These are phyloP conservation scores for Sanderia malayensis DNA, from an alignment of 30 jellyfish, hydroid and myxozoan genomes.

Conservation along the genomic window DNA sequence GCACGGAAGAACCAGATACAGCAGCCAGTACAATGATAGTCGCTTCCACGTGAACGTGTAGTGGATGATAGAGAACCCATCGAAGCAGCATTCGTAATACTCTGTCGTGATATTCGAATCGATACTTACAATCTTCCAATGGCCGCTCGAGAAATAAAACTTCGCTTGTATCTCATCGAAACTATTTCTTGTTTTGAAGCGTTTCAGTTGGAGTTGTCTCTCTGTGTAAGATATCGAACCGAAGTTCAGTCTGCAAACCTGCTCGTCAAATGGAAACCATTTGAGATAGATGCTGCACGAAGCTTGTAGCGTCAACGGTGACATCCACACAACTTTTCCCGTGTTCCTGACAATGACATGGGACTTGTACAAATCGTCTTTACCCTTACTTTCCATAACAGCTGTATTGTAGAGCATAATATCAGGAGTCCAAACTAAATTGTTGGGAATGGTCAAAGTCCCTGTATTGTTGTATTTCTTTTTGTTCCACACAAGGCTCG, in stretches of 20 bases:
- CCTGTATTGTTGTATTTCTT: conserved; percentile 38
- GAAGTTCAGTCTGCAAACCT: conserved; percentile 37
- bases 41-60: conserved; percentile 51
- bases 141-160: conserved; percentile 35
- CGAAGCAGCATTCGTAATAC: conserved; percentile 41
- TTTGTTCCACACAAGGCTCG: conserved; percentile 54
- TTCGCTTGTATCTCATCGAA: conserved; percentile 35
- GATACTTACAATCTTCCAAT: conserved; percentile 22
- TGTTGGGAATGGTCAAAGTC: conserved; percentile 25
- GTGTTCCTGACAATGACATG: conserved; percentile 23
- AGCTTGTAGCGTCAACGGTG: conserved; percentile 46
- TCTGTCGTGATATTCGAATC: neutral
- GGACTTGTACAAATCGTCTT: conserved; percentile 42
- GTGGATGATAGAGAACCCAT: conserved; percentile 28
- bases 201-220: conserved; percentile 28
- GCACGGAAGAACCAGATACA: conserved; percentile 78
- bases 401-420: conserved; percentile 61
- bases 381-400: conserved; percentile 42
- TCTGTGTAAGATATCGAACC: conserved; percentile 58
- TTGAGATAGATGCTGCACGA: conserved; percentile 39
- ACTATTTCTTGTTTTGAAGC: conserved; percentile 17
- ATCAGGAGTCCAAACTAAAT: conserved; percentile 56
- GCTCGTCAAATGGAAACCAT: conserved; percentile 68
- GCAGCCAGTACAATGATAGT: conserved; percentile 47
- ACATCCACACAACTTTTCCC: conserved; percentile 49